Base-by-base conservation (phyloP, 2,888 invertebrate species). In the Bugulina stolonifera region DNA sequence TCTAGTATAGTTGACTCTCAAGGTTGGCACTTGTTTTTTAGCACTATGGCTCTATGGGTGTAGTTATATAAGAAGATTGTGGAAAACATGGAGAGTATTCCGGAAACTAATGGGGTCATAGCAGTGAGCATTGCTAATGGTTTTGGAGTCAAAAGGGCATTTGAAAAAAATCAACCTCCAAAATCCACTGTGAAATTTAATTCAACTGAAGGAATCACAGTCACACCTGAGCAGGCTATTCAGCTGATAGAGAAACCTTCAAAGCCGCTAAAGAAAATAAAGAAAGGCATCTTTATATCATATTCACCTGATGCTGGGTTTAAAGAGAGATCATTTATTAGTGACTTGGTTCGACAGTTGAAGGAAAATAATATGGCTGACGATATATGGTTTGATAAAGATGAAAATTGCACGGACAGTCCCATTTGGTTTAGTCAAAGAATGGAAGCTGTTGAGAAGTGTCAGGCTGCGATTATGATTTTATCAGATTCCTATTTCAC, bases 371-470 rank as follows among this genome's bases (percentile, higher is more conserved):
- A 82, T 71, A 74, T 83, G 27, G 80, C 81, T 10, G 83, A 82
- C 69, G 82, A 82, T 73, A 79, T 83, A 43, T 83, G 83, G 83
- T 82, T 83, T 76, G 83, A 83, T 73, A 81, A 81, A 73, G 82
- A 83, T 75, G 83, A 83, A 73, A 78, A 78, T 52, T 79, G 78
- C 72, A 82, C 80, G 0, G 82, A 81, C 74, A 81, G 79, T 73
- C 81, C 83, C 1, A 80, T 80, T 72, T 83, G 83, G 83, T 82
- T 82, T 74, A 81, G 82, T 1, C 69, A 78, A 72, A 73, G 83
- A n/a, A 79, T 83, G 80, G 83, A 83, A 74, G 80, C 82, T 1
- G 80, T 79, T 14, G 83, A 83, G 72, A 79, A 78, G 74, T 83
- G 82, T 73, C 73, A 78, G 52, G 82, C 82, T 10, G 81, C 81